phyloP scores from a whole-genome alignment of 2,113 vertebrate species.

The Epinephelus fuscoguttatus region DNA sequence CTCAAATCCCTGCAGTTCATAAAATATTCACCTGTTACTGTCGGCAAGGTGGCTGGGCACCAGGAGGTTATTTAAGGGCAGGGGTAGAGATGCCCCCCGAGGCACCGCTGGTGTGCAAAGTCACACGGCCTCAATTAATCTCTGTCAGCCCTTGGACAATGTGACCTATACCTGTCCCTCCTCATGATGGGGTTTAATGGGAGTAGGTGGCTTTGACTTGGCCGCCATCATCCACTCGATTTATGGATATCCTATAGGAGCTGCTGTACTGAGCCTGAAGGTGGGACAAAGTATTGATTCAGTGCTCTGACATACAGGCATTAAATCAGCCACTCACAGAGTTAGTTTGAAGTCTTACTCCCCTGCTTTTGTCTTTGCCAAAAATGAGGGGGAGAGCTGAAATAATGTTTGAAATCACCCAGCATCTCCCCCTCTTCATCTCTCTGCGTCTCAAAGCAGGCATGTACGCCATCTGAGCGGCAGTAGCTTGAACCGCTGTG shows the following conservation, averaged over 20 bases:
- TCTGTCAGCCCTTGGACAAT: conserved; percentile 70
- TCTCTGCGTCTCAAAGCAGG: conserved; percentile 9
- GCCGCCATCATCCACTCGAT: conserved; percentile 65
- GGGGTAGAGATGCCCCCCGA: conserved; percentile 26
- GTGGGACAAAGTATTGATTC: conserved; percentile 60
- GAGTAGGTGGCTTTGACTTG: conserved; percentile 65
- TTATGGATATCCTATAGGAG: conserved; percentile 73
- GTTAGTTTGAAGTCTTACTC: conserved; percentile 66
- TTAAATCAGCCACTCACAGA: conserved; percentile 60
- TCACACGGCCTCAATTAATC: conserved; percentile 74
- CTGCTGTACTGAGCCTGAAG: conserved; percentile 42
- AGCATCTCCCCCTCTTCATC: conserved; percentile 15
- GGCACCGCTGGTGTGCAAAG: conserved; percentile 37
- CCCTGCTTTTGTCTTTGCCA: neutral
- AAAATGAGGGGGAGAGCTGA: conserved; percentile 50
- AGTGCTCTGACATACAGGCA: conserved; percentile 48
- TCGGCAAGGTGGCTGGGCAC: conserved; percentile 46
- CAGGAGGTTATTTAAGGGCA: conserved; percentile 57
- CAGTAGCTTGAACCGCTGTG: conserved; percentile 29
- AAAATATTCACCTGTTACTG: conserved; percentile 79
- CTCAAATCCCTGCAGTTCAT: conserved; percentile 63
- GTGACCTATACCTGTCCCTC: conserved; percentile 75
- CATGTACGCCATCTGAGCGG: conserved; percentile 11
- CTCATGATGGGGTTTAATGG: conserved; percentile 66
- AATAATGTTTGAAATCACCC: conserved; percentile 56